These are phyloP conservation scores for Anoplius nigerrimus DNA, from an alignment of 2,888 invertebrate genomes.

Conservation along the genomic window DNA sequence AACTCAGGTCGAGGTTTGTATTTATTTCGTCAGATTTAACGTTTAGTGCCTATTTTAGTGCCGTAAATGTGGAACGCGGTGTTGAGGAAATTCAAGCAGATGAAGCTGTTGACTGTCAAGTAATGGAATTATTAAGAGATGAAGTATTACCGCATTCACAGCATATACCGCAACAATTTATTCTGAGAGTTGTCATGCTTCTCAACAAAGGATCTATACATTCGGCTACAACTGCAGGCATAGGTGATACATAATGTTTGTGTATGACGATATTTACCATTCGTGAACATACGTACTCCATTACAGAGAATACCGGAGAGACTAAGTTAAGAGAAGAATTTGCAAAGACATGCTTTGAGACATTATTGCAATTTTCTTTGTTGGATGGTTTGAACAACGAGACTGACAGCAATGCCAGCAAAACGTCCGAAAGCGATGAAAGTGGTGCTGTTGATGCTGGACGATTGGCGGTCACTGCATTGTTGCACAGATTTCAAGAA, in stretches of 20 bases:
- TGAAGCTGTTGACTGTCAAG: slow-evolving; percentile 89
- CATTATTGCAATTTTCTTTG: slow-evolving; percentile 93
- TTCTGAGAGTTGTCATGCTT: slow-evolving; percentile 87
- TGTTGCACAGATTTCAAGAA: slow-evolving; percentile 94
- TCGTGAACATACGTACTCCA: neutral
- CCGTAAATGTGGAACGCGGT: slow-evolving; percentile 76
- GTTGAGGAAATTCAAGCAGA: slow-evolving; percentile 79
- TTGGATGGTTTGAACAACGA: slow-evolving; percentile 81
- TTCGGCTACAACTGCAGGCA: slow-evolving; percentile 81
- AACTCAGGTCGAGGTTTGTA: neutral
- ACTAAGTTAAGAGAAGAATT: slow-evolving; percentile 92
- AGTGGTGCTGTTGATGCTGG: slow-evolving; percentile 79
- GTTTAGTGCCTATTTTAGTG: slow-evolving; percentile 62
- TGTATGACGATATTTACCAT: neutral
- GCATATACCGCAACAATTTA: slow-evolving; percentile 87
- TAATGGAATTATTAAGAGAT: slow-evolving; percentile 87
- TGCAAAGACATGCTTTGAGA: slow-evolving; percentile 97
- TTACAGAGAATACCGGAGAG: slow-evolving; percentile 67
- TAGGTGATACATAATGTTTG: slow-evolving; percentile 66
- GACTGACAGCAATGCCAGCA: slow-evolving; percentile 52
- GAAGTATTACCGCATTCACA: slow-evolving; percentile 89
- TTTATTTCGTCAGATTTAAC: neutral
- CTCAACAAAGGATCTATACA: slow-evolving; percentile 91
- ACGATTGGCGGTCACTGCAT: slow-evolving; percentile 91
- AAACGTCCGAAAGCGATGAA: slow-evolving; percentile 74